Evolutionary conservation across 2,888 invertebrate genomes (phyloP).

Genomic region (Parthenolecanium corni): DNA sequence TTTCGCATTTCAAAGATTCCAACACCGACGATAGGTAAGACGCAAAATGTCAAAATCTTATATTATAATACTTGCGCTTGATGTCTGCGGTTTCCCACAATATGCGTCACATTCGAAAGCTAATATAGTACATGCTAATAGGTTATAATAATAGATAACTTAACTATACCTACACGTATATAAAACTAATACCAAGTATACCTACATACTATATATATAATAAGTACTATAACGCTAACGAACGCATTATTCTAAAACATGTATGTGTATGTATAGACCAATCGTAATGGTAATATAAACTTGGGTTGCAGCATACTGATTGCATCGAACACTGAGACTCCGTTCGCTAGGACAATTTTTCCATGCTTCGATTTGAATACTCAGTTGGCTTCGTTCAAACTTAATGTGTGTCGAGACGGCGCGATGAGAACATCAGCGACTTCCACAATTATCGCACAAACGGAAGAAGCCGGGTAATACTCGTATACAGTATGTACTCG

Average conservation of each 20-base stretch:
- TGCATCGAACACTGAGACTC: slow-evolving; percentile 11
- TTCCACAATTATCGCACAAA: no score
- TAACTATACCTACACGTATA: no score
- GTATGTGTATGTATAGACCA: no score
- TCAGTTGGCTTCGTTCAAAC: slow-evolving; percentile 11
- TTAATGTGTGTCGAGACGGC: slow-evolving; percentile 12
- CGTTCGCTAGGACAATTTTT: slow-evolving; percentile 24
- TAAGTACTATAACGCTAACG: no score
- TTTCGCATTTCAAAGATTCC: neutral
- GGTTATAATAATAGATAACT: no score
- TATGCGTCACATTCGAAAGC: neutral
- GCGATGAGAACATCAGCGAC: neutral
- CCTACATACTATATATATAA: no score
- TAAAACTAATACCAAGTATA: no score
- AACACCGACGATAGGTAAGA: neutral
- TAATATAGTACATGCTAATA: neutral
- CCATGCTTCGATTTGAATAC: slow-evolving; percentile 21
- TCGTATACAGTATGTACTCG: no score
- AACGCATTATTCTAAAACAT: no score
- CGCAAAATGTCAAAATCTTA: slow-evolving; percentile 1
- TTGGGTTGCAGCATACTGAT: slow-evolving; percentile 14
- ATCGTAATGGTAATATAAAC: no score
- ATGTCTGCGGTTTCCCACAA: neutral
- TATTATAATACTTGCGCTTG: neutral
- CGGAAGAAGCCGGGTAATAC: no score